phyloP scores from a whole-genome alignment of 2,113 vertebrate genomes.

The Calidris pygmaea region DNA sequence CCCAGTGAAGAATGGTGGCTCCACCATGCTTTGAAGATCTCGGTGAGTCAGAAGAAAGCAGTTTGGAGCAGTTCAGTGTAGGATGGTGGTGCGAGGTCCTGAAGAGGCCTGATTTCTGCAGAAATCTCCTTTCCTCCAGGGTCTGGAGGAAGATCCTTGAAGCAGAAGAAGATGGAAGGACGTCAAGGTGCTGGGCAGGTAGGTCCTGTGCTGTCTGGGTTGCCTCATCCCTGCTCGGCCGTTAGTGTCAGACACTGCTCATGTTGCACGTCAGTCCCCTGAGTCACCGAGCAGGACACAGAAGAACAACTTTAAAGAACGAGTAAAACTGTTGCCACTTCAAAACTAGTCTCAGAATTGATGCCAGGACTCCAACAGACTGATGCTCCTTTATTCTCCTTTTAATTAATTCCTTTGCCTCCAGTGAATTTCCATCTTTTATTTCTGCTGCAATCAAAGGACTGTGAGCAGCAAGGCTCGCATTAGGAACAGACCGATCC shows the following conservation, averaged over 20 bases:
- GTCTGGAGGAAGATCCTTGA: neutral
- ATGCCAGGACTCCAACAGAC: slow-evolving; percentile 53
- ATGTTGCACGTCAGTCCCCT: neutral
- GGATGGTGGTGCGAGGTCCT: neutral
- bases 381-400: slow-evolving; percentile 60
- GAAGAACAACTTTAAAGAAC: neutral
- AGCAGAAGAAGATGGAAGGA: neutral
- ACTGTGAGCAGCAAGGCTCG: neutral
- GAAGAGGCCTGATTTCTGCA: neutral
- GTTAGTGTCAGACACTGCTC: rapidly evolving
- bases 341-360: slow-evolving; percentile 14
- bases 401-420: slow-evolving; percentile 61
- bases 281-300: neutral
- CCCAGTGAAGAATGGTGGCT: rapidly evolving
- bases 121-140: neutral
- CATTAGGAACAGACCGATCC: slow-evolving; percentile 31
- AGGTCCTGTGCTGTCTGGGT: neutral
- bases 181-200: neutral
- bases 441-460: slow-evolving; percentile 42
- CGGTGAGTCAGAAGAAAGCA: rapidly evolving
- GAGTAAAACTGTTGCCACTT: slow-evolving; percentile 17
- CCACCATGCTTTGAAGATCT: neutral
- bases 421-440: slow-evolving; percentile 40
- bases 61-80: neutral
- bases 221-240: rapidly evolving